phyloP scores from a whole-genome alignment of 2,888 invertebrate genomes.

The Xestoiulus laeticollis region DNA sequence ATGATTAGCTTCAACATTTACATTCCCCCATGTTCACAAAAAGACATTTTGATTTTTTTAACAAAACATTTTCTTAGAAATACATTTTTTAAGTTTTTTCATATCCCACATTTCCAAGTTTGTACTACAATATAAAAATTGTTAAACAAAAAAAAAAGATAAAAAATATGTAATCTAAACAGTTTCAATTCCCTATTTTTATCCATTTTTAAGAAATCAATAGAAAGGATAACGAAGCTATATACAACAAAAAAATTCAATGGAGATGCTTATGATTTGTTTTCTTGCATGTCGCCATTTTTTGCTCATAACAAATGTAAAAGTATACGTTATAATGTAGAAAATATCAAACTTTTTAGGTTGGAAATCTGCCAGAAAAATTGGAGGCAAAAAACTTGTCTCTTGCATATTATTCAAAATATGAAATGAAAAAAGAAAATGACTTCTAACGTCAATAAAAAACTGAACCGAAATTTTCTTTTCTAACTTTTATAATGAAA shows the following conservation, averaged over 20 bases:
- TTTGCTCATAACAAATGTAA: not conserved
- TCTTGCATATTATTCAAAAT: not conserved
- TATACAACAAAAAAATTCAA: not conserved
- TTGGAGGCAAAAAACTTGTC: not conserved
- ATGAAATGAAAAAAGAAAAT: not conserved
- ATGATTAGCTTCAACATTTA: too few species aligned
- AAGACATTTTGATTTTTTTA: too few species aligned
- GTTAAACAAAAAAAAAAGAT: not conserved
- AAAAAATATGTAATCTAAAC: not conserved
- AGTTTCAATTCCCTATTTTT: not conserved
- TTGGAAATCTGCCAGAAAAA: not conserved
- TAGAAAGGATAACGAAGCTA: not conserved
- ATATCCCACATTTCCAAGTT: too few species aligned
- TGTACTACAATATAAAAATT: too few species aligned
- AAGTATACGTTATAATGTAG: not conserved
- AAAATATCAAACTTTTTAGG: not conserved
- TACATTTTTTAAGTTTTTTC: too few species aligned
- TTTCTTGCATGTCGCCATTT: not conserved
- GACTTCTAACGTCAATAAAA: constrained; percentile 19
- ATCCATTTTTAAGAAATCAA: not conserved
- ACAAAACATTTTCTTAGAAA: not conserved
- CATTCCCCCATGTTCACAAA: too few species aligned
- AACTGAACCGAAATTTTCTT: constrained; percentile 4
- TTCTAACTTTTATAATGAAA: not conserved
- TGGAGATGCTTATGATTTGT: not conserved